Evolutionary conservation across 1,140 invertebrate genomes (phyloP).

Genomic region (Drosophila miranda): DNA sequence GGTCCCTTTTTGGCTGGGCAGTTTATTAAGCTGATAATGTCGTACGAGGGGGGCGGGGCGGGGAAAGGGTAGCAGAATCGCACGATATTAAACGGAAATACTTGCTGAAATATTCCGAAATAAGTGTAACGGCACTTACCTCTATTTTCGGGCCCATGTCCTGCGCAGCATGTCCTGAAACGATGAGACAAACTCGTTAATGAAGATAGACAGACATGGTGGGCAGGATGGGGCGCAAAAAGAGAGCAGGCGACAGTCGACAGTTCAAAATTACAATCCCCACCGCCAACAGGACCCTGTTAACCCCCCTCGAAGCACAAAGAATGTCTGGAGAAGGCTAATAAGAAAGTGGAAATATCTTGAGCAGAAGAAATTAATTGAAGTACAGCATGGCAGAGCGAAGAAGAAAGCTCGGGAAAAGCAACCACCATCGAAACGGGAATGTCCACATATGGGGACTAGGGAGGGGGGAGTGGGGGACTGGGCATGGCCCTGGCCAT

Average conservation of each 20-base stretch:
- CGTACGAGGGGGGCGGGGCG: no score
- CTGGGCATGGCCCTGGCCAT: conserved; percentile 25
- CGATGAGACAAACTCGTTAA: conserved; percentile 24
- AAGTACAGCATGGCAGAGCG: conserved; percentile 10
- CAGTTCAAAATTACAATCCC: no score
- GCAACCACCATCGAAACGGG: conserved; percentile 13
- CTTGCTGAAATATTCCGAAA: no score
- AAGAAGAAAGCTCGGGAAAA: background rate
- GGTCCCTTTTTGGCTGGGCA: conserved; percentile 24
- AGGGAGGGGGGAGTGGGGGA: conserved; percentile 2
- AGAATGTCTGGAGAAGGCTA: conserved; percentile 34
- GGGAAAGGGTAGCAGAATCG: no score
- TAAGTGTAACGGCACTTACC: background rate
- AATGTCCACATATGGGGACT: conserved; percentile 32
- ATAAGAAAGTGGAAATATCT: conserved; percentile 46
- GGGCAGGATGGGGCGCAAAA: no score
- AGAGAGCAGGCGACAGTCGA: no score
- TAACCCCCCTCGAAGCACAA: conserved; percentile 13
- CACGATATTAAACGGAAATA: no score
- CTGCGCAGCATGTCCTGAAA: background rate
- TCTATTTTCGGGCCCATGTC: conserved; percentile 3
- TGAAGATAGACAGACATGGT: conserved; percentile 13
- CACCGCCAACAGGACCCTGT: background rate
- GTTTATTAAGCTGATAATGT: conserved; percentile 68
- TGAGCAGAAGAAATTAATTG: conserved; percentile 50